Evolutionary conservation across 1,140 invertebrate species (phyloP).

Genomic region (Cherax quadricarinatus): DNA sequence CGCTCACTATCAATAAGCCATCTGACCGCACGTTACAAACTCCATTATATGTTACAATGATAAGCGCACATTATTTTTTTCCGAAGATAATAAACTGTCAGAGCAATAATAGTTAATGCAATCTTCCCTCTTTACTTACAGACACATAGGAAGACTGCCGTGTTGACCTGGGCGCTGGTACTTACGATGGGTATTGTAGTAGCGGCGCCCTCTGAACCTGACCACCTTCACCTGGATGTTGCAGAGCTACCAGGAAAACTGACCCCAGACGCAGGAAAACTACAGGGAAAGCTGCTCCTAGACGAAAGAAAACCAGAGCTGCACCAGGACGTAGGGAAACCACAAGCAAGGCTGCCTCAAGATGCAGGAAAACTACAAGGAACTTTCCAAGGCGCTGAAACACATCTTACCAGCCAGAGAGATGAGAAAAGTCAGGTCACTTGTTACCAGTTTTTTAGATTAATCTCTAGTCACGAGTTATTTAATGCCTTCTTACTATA

Average conservation of each 20-base stretch:
- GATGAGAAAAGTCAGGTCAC: no score
- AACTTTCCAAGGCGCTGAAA: neutral
- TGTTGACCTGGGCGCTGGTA: conserved; percentile 19
- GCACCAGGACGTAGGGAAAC: neutral
- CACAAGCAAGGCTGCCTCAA: neutral
- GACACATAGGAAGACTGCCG: no score
- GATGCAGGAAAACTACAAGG: neutral
- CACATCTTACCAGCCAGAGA: neutral
- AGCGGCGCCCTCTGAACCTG: conserved; percentile 2
- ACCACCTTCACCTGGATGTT: neutral
- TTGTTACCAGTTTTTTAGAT: no score
- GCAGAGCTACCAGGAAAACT: no score
- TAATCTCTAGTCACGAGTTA: no score
- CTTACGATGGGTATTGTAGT: neutral
- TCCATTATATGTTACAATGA: no score
- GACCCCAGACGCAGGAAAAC: neutral
- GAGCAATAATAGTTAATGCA: no score
- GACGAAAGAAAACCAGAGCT: neutral
- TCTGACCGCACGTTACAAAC: no score
- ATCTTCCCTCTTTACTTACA: no score
- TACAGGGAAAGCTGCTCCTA: neutral
- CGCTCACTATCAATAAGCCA: no score
- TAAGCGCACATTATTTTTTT: no score
- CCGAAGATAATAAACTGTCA: no score
- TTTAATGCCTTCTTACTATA: neutral